Conservation (phyloP, 2,113 vertebrate species). For the Anhinga anhinga region DNA sequence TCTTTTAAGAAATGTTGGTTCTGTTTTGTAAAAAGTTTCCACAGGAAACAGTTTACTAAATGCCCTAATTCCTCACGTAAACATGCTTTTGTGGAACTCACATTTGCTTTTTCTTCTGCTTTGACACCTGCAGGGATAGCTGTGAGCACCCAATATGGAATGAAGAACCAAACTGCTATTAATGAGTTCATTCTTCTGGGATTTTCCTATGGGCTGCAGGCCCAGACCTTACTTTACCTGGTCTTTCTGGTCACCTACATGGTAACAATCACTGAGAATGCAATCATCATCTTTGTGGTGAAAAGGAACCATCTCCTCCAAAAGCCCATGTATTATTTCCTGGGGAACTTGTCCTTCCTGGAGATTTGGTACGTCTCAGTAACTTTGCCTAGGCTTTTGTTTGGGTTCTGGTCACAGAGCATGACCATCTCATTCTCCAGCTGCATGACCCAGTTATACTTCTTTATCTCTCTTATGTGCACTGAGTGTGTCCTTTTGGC, state of each 20-base stretch:
- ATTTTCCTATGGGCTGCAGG: conserved; percentile 25
- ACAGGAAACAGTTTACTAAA: neutral
- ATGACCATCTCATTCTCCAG: conserved; percentile 63
- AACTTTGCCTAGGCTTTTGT: conserved; percentile 43
- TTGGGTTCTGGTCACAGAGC: conserved; percentile 27
- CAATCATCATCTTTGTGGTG: conserved; percentile 49
- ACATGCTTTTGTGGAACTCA: neutral
- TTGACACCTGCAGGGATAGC: neutral
- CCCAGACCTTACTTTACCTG: conserved; percentile 33
- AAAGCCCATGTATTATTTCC: conserved; percentile 64
- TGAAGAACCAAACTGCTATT: neutral
- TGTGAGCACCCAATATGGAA: neutral
- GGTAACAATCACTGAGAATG: conserved; percentile 47
- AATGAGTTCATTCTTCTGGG: conserved; percentile 59
- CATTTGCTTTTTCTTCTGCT: neutral
- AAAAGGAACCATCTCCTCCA: conserved; percentile 35
- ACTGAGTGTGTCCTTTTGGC: conserved; percentile 58
- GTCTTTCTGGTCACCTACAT: conserved; percentile 43
- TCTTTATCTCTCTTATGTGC: conserved; percentile 65
- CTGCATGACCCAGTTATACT: conserved; percentile 65
- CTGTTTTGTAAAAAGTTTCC: neutral
- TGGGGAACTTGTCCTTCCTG: conserved; percentile 5
- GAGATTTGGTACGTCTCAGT: conserved; percentile 50
- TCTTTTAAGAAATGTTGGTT: neutral
- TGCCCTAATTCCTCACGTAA: neutral